These are phyloP conservation scores for Coluber constrictor DNA, from an alignment of 2,797 vertebrate genomes.

Conservation along the genomic window DNA sequence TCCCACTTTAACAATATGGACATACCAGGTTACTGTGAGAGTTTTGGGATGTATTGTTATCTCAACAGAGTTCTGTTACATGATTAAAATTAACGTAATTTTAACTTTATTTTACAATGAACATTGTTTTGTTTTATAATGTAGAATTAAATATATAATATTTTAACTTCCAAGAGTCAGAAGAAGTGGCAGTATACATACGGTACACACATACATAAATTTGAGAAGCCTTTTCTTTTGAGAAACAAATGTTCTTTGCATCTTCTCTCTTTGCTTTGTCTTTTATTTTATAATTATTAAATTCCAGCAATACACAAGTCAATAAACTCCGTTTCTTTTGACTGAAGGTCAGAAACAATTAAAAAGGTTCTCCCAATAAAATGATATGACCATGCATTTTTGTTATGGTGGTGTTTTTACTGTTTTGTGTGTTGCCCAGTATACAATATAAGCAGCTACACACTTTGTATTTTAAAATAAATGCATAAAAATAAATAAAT, in stretches of 20 bases:
- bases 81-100: neutral
- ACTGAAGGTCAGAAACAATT: neutral
- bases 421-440: neutral
- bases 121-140: neutral
- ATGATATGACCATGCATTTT: neutral
- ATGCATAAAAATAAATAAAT: neutral
- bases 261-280: neutral
- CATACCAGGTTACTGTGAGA: neutral
- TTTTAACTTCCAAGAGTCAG: neutral
- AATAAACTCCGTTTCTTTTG: neutral
- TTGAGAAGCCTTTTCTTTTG: neutral
- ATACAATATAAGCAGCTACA: neutral
- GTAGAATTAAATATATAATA: neutral
- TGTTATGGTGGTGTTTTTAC: neutral
- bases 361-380: neutral
- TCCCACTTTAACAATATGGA: neutral
- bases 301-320: constrained; percentile 6
- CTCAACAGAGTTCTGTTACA: neutral
- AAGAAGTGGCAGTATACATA: neutral
- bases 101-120: neutral
- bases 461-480: neutral
- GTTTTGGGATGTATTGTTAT: neutral
- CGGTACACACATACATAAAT: neutral
- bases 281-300: neutral
- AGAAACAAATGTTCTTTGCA: neutral